Evolutionary conservation across 2,888 invertebrate species (phyloP), one percentile per base, ranked within the genome.

Genomic region (Scaptomyza caliginosa): DNA sequence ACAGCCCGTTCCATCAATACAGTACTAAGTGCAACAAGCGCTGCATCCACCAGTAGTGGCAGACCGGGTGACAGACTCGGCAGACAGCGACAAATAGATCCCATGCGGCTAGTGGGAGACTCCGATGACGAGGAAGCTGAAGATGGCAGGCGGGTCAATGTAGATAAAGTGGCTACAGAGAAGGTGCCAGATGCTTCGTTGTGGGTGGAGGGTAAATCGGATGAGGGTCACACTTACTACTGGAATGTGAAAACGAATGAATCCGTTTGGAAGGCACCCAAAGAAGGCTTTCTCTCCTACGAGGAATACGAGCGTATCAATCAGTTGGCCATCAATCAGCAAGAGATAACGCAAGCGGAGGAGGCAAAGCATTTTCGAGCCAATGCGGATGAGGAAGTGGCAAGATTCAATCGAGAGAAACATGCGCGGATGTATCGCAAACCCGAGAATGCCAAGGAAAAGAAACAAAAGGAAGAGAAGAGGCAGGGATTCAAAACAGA

Each of bases 211-310:
- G 95, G 91, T 2, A 94, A 94, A 75, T 93, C 94, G 65, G 94
- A 95, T 45, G 95, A 96, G 84, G 97, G 96, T 0, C 93, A 94
- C 77, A 93, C 94, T 1, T 98, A 98, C 89, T 98, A 95, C 86
- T 97, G 97, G 96, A 96, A 98, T 90, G 94, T 94, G 1, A 93
- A 94, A 72, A 96, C 96, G 30, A 95, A 96, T 92, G 96, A 96
- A 91, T 94, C 96, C 0, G 93, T 93, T 2, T 96, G 96, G 96
- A 94, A 95, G 68, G 91, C 94, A 7, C 97, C 97, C 0, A 92
- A 92, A 48, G 89, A 96, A 95, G 95, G 96, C 10, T 96, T 93
- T 87, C 89, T 95, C 55, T 94, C 94, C 17, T 88, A 95, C 51
- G 92, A 92, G 40, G 94, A 96, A 78, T 95, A 96, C 90, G 93